Percentiles rank a stretch among this genome's conserved stretches.
Conservation (phyloP, 1,140 invertebrate species). For the Physella acuta region DNA sequence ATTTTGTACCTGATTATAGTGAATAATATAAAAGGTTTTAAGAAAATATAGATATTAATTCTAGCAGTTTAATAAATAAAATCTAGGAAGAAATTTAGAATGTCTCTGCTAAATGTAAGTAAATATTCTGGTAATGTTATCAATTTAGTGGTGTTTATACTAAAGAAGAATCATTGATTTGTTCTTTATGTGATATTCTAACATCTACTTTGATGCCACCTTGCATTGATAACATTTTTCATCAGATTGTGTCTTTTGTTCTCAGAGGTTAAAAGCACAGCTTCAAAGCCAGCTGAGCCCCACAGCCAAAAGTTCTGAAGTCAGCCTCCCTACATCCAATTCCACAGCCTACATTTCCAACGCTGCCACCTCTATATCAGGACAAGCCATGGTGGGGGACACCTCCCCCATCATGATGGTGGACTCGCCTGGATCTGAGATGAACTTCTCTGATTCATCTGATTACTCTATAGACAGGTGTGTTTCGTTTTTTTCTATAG, state of each 20-base stretch:
- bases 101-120: too few relatives aligned
- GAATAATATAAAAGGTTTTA: too few relatives aligned
- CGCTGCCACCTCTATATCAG: not conserved
- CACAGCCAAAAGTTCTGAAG: not conserved
- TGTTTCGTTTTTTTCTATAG: constrained; percentile 6
- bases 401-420: constrained; percentile 23
- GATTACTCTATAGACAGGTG: constrained; percentile 34
- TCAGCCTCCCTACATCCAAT: not conserved
- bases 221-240: not conserved
- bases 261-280: constrained; percentile 23
- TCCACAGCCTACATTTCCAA: not conserved
- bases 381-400: constrained; percentile 8
- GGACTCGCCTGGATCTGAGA: constrained; percentile 30
- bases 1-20: too few relatives aligned
- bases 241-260: not conserved
- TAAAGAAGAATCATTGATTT: too few relatives aligned
- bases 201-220: too few relatives aligned
- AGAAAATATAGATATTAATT: too few relatives aligned
- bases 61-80: too few relatives aligned
- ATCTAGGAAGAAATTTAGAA: too few relatives aligned
- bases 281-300: constrained; percentile 22
- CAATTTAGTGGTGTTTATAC: too few relatives aligned
- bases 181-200: too few relatives aligned
- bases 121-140: too few relatives aligned
- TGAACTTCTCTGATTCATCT: constrained; percentile 32